Conservation (phyloP, 1,140 invertebrate species). For the Steinernema feltiae region DNA sequence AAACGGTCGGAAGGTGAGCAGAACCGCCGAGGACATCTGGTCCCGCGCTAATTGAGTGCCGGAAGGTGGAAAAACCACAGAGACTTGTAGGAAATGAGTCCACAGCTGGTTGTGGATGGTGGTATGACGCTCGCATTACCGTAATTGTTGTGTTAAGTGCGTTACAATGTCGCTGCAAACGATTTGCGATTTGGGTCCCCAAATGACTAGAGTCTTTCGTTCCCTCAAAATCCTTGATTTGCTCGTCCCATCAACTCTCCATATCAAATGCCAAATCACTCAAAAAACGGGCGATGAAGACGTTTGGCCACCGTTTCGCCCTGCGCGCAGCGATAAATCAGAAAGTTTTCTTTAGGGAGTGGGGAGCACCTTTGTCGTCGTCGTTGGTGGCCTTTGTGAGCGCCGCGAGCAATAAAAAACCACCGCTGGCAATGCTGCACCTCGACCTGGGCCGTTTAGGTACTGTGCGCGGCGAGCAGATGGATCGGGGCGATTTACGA, state of each 20-base stretch:
- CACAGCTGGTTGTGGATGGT: neutral
- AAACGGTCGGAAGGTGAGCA: constrained; percentile 12
- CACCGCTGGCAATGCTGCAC: too few species aligned
- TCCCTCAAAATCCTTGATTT: neutral
- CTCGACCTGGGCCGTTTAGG: neutral
- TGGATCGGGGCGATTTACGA: neutral
- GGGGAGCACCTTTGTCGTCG: neutral
- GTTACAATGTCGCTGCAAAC: too few species aligned
- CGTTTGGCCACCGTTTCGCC: neutral
- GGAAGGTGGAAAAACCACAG: constrained; percentile 13
- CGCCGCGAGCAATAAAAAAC: constrained; percentile 9
- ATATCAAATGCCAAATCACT: too few species aligned
- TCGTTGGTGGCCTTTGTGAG: neutral
- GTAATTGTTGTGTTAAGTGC: too few species aligned
- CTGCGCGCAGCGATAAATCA: neutral
- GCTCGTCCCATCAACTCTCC: too few species aligned
- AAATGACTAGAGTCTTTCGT: neutral
- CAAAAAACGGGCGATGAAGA: neutral
- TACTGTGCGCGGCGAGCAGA: neutral
- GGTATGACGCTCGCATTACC: too few species aligned
- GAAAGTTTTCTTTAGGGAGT: constrained; percentile 6
- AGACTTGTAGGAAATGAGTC: neutral
- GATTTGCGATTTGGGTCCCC: neutral
- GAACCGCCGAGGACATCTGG: neutral
- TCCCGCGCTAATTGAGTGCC: constrained; percentile 7